Conservation (phyloP, 2,113 vertebrate species). For the Anser brachyrhynchus region DNA sequence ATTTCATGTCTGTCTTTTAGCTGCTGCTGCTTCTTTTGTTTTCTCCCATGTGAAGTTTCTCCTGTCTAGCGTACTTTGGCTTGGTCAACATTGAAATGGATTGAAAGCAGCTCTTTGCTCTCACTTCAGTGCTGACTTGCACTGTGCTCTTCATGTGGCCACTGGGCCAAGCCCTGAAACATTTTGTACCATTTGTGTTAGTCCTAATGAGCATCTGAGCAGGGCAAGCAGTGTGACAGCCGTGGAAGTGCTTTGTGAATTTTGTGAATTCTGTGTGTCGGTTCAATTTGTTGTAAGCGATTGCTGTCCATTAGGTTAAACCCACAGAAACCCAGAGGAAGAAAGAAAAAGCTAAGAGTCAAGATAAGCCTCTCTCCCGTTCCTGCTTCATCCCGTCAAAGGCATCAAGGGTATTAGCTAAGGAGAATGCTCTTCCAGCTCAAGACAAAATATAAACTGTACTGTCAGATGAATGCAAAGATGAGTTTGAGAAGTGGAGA, state of each 20-base stretch:
- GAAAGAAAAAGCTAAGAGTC: neutral
- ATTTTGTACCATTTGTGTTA: neutral
- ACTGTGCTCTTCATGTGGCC: neutral
- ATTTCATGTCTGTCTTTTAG: neutral
- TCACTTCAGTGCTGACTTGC: neutral
- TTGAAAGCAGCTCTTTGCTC: neutral
- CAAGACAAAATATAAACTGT: neutral
- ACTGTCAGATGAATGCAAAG: neutral
- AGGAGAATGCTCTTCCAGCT: neutral
- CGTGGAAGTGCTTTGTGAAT: neutral
- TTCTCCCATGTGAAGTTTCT: neutral
- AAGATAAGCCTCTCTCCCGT: neutral
- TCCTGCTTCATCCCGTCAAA: conserved; percentile 29
- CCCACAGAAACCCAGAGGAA: neutral
- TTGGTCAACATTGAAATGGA: neutral
- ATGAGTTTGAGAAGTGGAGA: neutral
- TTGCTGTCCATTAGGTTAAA: neutral
- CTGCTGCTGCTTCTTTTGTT: neutral
- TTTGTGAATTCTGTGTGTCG: neutral
- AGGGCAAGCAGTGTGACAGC: neutral
- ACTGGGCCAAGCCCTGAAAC: neutral
- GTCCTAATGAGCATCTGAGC: neutral
- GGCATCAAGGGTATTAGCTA: neutral
- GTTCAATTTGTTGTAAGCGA: neutral
- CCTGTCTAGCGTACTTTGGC: neutral